These are phyloP conservation scores for Tonatia bakeri DNA, from an alignment of 2,113 vertebrate species.

Conservation along the genomic window DNA sequence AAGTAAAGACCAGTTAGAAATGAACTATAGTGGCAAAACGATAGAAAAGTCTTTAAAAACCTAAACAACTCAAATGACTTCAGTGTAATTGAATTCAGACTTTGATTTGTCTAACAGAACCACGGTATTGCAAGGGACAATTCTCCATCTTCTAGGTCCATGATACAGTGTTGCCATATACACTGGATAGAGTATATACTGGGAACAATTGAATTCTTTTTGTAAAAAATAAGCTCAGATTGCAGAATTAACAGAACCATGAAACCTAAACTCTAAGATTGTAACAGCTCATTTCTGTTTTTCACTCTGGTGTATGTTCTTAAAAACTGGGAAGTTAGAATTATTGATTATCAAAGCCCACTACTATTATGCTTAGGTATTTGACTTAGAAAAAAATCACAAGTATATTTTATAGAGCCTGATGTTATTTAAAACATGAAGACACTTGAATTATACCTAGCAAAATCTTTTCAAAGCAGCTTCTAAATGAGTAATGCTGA, in stretches of 20 bases:
- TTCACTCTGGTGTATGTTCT: neutral
- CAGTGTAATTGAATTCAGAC: conserved; percentile 15
- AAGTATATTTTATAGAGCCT: neutral
- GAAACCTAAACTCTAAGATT: neutral
- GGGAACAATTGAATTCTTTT: neutral
- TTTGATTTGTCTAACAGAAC: conserved; percentile 28
- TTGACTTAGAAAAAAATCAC: conserved; percentile 22
- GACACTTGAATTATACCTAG: neutral
- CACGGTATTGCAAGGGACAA: neutral
- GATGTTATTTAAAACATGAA: conserved; percentile 34
- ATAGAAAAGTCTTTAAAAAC: conserved; percentile 33
- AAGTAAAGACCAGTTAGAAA: conserved; percentile 17
- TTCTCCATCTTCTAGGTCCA: conserved; percentile 23
- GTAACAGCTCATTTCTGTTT: neutral
- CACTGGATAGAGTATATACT: neutral
- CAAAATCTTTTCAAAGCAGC: conserved; percentile 15
- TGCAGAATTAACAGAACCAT: conserved; percentile 23
- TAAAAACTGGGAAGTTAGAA: conserved; percentile 29
- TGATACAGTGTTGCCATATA: conserved; percentile 6
- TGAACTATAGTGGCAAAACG: neutral
- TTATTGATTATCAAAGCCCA: neutral
- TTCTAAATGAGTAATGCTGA: conserved; percentile 30
- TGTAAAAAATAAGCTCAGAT: neutral
- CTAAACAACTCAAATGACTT: neutral
- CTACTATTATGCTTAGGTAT: neutral